Base-by-base conservation (phyloP, 2,797 vertebrate genomes). In the Onychomys leucogaster region DNA sequence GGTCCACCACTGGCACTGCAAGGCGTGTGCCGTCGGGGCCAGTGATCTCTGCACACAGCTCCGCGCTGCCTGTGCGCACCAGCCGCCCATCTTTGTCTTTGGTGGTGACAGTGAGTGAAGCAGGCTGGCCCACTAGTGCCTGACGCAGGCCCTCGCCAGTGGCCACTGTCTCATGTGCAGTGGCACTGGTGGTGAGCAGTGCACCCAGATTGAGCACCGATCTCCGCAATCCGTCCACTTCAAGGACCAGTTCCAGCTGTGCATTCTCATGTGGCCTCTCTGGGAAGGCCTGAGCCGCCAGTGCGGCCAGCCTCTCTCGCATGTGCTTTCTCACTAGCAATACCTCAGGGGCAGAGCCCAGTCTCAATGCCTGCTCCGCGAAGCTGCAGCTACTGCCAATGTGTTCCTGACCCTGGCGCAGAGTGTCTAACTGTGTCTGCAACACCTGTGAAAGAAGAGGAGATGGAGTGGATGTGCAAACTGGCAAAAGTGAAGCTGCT, bases 11-110 rank as follows among this genome's bases (percentile, higher is more conserved):
- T 1, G 99, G 99, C 0, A 98, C 97, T 0, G 99, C 99, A 0
- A 98, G 98, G 0, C 98, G 98, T 0, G 93, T 94, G 4, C 99
- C 99, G 0, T 99, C 99, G 0, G 98, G 98, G 0, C 98, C 99
- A 0, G 97, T 98, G 92, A 99, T 99, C 90, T 99, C 99, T 0
- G 99, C 99, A 71, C 98, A 99, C 71, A 99, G 98, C 97, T 98
- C 98, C 0, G 99, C 99, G 0, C 99, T 99, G 52, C 99, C 99
- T 0, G 99, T 99, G 96, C 99, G 98, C 95, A 99, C 99, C 98
- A 99, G 97, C 88, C 99, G 99, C 0, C 99, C 99, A 0, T 99
- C 99, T 98, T 99, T 99, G 98, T 99, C 99, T 98, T 99, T 99
- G 94, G 99, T 99, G 63, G 99, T 99, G 98, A 99, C 99, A 0